These are phyloP conservation scores for Theristus sp. DNA, from an alignment of 2,888 invertebrate species.

Conservation along the genomic window DNA sequence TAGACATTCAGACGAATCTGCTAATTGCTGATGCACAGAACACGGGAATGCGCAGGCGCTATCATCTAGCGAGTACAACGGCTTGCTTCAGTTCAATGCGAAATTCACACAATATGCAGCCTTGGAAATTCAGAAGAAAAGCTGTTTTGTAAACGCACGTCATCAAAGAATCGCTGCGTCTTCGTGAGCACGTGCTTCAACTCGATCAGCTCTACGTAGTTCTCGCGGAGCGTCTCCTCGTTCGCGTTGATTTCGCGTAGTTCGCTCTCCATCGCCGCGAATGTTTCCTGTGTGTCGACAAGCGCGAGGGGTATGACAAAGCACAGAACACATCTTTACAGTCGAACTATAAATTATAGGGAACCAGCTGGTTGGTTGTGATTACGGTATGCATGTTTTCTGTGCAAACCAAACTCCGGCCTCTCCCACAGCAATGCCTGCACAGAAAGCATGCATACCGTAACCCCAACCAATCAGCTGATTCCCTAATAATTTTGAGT, in stretches of 20 bases:
- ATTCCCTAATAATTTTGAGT: too few species aligned
- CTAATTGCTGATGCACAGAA: not conserved
- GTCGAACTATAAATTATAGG: too few species aligned
- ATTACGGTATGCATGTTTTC: too few species aligned
- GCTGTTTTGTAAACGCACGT: constrained; percentile 35
- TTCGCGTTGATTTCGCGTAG: constrained; percentile 90
- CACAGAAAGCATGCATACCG: too few species aligned
- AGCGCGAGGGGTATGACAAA: too few species aligned
- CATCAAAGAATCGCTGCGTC: constrained; percentile 89
- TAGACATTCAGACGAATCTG: too few species aligned
- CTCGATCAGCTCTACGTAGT: constrained; percentile 79
- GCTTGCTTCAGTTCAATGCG: not conserved
- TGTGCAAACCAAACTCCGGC: too few species aligned
- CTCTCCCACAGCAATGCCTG: too few species aligned
- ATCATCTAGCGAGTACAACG: not conserved
- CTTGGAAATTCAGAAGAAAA: too few species aligned
- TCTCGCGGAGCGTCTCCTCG: constrained; percentile 80
- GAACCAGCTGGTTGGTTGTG: too few species aligned
- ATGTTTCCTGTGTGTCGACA: not conserved
- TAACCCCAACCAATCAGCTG: too few species aligned
- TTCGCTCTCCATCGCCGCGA: constrained; percentile 63
- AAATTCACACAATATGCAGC: not conserved
- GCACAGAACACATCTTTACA: too few species aligned
- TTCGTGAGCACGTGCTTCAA: constrained; percentile 80
- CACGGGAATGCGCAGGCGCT: not conserved